Base-by-base conservation (phyloP, 2,113 vertebrate genomes). In the Platysternon megacephalum region DNA sequence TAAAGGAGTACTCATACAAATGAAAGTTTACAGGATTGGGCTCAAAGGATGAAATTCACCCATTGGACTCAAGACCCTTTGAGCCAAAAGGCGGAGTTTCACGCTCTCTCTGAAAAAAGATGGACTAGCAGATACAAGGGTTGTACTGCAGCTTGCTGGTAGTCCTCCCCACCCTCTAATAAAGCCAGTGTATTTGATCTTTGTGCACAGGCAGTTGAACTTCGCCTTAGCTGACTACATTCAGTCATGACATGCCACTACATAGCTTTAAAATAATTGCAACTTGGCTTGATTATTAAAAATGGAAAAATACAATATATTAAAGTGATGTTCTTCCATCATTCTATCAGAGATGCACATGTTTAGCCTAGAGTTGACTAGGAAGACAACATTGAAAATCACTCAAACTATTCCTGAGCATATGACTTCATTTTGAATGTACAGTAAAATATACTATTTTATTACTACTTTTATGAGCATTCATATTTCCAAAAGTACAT, bases 381-480 rank as follows among this genome's bases (percentile, higher is more conserved):
- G n/a, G 55, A 48, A 91, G 83, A 35, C 32, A 13, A 82, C 49
- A 21, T 29, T 76, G 7, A 74, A 91, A 85, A 6, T 0, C 89
- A 97, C 89, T 88, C 76, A 86, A 96, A 95, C 91, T 95, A 95
- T 91, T 96, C 87, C 79, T 94, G 94, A 83, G 84, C 84, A 97
- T 89, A 88, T 97, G 96, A 96, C 96, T 97, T 91, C 48, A 49
- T 48, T 86, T 95, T 93, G 88, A 51, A 93, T 39, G 39, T 95
- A 91, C 91, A 96, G 93, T 89, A 97, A 97, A 95, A 94, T 90
- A 95, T 32, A 84, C 81, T 85, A 16, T 24, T 92, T 93, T 93
- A 93, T 93, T 94, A 95, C 72, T 91, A 93, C 14, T 56, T 90
- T 93, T 92, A 90, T 86, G 85, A 91, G 95, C 79, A 88, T 58